Evolutionary conservation across 2,113 vertebrate species (phyloP), one percentile per base, ranked within the genome.

Genomic region (Nymphicus hollandicus): DNA sequence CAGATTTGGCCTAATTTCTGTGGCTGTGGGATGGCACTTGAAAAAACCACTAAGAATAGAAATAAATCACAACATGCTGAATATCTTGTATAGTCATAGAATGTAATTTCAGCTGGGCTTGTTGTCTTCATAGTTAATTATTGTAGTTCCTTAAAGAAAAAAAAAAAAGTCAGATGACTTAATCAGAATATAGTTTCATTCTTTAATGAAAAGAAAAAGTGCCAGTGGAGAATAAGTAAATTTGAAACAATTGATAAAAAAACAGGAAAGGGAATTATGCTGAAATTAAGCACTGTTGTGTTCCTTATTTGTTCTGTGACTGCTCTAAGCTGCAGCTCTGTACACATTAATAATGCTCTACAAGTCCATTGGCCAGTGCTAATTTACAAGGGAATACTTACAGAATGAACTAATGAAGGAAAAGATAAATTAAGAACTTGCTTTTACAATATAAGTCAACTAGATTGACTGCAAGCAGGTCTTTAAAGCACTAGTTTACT

Each of bases 351-450:
- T 85, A 82, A 39, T 10, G 15, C 23, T 84, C 63, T 33, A 70
- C 3, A 13, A 31, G 18, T 44, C 61, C 17, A 63, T 76, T 96
- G 71, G 17, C 53, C 25, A 25, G 23, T 86, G 56, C 11, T 89
- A 72, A 89, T 93, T 95, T 93, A 66, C 64, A 88, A 63, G n/a
- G 50, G 27, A 85, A 73, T 86, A 74, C n/a, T 56, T 81, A 39
- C 33, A 63, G 35, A 86, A 93, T 81, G 12, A 71, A 85, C 41
- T 77, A 58, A 89, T 53, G 72, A 88, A 95, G 39, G 39, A 69
- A 95, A 77, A 29, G 2, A 27, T 33, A 69, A 53, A 96, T 86
- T 86, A 73, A 13, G 23, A 31, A 63, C 13, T 39, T 87, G 25
- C 44, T 95, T 50, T 87, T 18, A 77, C 33, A 64, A 47, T 63